Base-by-base conservation (phyloP, 2,888 invertebrate genomes). In the Nesidiocoris tenuis region DNA sequence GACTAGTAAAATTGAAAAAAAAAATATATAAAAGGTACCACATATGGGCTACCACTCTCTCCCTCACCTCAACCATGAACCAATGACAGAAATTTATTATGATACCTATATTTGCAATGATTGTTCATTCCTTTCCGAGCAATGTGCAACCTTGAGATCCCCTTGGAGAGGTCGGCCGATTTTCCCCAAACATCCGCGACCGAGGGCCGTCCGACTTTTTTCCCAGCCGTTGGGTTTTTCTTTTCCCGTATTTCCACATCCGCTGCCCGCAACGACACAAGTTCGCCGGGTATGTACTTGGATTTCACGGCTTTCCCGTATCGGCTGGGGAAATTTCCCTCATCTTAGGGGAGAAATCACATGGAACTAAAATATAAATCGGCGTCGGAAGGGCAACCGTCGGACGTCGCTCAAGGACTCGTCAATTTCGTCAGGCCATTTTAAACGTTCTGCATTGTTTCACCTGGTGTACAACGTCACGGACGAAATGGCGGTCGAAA, bases 341-440 rank as follows among this genome's bases (percentile, higher is more conserved):
- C 39, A 39, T 39, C 39, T 3, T 12, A 39, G 39, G 39, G 12
- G 39, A 39, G 39, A 39, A 39, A 39, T 39, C 39, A 70, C 70
- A 70, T 70, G 70, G 70, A 70, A 70, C 70, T 70, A 70, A 70
- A 70, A 56, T 22, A 57, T n/a, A 70, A 70, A 70, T 70, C 25
- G 25, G 57, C 70, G 57, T 3, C 16, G 21, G 59, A 59, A 70
- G 70, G 70, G 70, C 70, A 70, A 12, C 12, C 39, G 12, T 7
- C 39, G 12, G 12, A 39, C 39, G 39, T 12, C 3, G 39, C 39
- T 39, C 70, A 70, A 70, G 70, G 70, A 57, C 12, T 39, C 39
- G 39, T 70, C 57, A 70, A 70, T 70, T 70, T 70, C 70, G 65
- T 65, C 65, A 65, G 65, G 3, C 39, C 39, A 39, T n/a, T n/a